Conservation (phyloP, 1,140 invertebrate species). For the Pogonomyrmex californicus region DNA sequence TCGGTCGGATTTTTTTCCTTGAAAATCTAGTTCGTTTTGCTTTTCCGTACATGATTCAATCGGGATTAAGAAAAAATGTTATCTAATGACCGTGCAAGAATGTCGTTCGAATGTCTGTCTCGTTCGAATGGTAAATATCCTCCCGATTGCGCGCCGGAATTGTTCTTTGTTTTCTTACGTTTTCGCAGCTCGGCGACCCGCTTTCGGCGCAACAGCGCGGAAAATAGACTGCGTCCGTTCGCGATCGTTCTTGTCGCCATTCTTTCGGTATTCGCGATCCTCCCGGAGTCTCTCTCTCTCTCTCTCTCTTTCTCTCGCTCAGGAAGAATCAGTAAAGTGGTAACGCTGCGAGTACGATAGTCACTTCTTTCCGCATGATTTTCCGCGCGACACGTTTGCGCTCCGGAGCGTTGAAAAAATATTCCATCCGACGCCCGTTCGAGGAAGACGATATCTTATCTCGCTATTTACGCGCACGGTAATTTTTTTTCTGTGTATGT, state of each 20-base stretch:
- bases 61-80: background rate
- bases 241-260: conserved; percentile 31
- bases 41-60: background rate
- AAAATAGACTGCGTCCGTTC: conserved; percentile 59
- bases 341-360: conserved; percentile 18
- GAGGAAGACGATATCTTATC: conserved; percentile 6
- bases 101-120: conserved; percentile 12
- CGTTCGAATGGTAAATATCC: conserved; percentile 21
- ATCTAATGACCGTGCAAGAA: conserved; percentile 41
- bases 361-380: conserved; percentile 29
- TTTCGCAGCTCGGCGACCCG: conserved; percentile 15
- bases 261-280: conserved; percentile 42
- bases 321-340: conserved; percentile 18
- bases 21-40: background rate
- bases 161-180: conserved; percentile 21
- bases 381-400: background rate
- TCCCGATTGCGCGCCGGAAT: background rate
- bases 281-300: background rate
- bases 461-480: conserved; percentile 18
- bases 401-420: background rate
- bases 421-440: background rate
- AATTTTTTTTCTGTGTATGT: conserved; percentile 8
- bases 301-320: background rate
- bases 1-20: background rate
- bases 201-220: conserved; percentile 60